phyloP scores from a whole-genome alignment of 1,140 invertebrate species.

The Drosophila tsacasi region DNA sequence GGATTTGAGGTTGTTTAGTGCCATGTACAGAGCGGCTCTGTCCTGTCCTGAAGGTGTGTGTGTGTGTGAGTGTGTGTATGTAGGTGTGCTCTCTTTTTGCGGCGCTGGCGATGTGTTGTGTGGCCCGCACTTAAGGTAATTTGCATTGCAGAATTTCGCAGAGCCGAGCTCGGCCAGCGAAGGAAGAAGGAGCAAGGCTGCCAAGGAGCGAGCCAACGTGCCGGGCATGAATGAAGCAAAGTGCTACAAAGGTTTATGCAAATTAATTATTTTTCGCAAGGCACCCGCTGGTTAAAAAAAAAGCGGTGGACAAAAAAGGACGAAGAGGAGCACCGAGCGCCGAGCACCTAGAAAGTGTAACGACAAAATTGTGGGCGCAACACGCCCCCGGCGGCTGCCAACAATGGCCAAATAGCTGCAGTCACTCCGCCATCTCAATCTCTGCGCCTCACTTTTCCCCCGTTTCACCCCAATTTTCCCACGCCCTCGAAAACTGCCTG shows the following conservation, averaged over 20 bases:
- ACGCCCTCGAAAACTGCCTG: conserved; percentile 31
- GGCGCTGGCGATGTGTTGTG: conserved; percentile 75
- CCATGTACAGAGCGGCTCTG: conserved; percentile 65
- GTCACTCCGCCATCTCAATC: conserved; percentile 59
- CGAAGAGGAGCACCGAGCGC: not conserved
- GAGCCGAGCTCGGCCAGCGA: conserved; percentile 62
- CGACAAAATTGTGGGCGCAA: conserved; percentile 77
- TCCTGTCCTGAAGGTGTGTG: not conserved
- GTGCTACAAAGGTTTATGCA: conserved; percentile 84
- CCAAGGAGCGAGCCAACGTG: conserved; percentile 57
- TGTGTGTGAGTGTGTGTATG: not conserved
- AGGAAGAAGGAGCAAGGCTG: conserved; percentile 1
- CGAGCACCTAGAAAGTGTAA: conserved; percentile 74
- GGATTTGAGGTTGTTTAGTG: conserved; percentile 82
- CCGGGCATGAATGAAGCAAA: conserved; percentile 81
- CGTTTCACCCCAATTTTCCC: conserved; percentile 4
- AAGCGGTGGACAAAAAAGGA: conserved; percentile 8
- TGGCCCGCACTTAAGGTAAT: conserved; percentile 82
- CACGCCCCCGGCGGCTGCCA: conserved; percentile 63
- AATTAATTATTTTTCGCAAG: conserved; percentile 84
- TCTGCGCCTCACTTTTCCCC: conserved; percentile 28
- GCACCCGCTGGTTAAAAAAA: conserved; percentile 60
- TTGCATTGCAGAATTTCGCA: conserved; percentile 81
- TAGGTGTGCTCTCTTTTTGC: conserved; percentile 52
- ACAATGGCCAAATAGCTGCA: conserved; percentile 72